Conservation (phyloP, 2,113 vertebrate genomes). For the Pantherophis guttatus region DNA sequence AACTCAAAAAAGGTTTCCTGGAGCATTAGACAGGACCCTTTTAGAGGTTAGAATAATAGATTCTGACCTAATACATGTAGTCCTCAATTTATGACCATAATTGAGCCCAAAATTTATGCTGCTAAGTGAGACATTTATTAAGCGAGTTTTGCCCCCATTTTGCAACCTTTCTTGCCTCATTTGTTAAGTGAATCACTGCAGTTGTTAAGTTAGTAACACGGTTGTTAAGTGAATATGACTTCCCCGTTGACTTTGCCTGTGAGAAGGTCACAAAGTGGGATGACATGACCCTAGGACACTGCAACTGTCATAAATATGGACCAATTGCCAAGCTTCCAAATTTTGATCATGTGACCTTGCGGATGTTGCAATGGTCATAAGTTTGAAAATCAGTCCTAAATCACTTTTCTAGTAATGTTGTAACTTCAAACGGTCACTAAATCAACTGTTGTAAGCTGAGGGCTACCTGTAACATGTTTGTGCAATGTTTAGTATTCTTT, state of each 20-base stretch:
- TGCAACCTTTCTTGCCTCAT: too few species aligned
- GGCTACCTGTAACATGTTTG: neutral
- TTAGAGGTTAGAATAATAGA: neutral
- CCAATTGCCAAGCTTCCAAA: neutral
- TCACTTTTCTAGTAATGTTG: neutral
- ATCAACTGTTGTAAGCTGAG: neutral
- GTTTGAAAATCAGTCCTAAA: neutral
- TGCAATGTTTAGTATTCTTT: neutral
- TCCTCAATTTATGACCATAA: too few species aligned
- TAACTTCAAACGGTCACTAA: neutral
- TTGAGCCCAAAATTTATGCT: too few species aligned
- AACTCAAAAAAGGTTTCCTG: neutral
- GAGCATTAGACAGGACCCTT: neutral
- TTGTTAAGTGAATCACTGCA: too few species aligned
- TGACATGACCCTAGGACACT: neutral
- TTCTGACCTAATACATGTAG: neutral
- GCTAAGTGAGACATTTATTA: too few species aligned
- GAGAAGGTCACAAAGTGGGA: too few species aligned
- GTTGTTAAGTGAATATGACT: too few species aligned
- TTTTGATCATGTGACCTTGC: neutral
- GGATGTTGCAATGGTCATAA: neutral
- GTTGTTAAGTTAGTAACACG: too few species aligned
- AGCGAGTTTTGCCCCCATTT: too few species aligned
- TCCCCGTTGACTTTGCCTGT: too few species aligned
- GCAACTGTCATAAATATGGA: neutral